Percentiles rank a stretch among this genome's conserved stretches.
These are phyloP conservation scores for Pogonophryne albipinna DNA, from an alignment of 2,797 vertebrate genomes.

Conservation along the genomic window DNA sequence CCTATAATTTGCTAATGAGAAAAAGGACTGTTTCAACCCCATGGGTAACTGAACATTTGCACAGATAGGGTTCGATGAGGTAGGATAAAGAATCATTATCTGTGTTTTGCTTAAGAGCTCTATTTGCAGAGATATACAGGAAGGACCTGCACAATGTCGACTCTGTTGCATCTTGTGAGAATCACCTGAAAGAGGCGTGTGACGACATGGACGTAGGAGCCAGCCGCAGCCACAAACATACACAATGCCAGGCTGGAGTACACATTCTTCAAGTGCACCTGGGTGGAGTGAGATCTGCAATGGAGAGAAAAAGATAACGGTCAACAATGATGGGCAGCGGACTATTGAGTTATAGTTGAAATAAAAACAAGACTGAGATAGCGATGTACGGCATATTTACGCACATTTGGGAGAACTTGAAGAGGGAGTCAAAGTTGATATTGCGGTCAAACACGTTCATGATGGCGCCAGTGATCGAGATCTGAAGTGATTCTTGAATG, in stretches of 20 bases:
- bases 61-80: neutral
- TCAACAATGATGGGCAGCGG: neutral
- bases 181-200: conserved; percentile 92
- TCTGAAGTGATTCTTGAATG: conserved; percentile 26
- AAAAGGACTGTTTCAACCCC: neutral
- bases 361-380: too few relatives aligned
- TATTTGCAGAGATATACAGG: neutral
- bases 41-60: neutral
- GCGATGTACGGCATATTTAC: conserved; percentile 27
- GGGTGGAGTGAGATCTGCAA: conserved; percentile 90
- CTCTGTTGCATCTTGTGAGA: neutral
- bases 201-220: conserved; percentile 92
- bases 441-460: conserved; percentile 85
- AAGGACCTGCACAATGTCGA: neutral
- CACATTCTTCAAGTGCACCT: conserved; percentile 96
- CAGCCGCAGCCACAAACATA: conserved; percentile 92
- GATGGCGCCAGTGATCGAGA: conserved; percentile 51
- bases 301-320: neutral
- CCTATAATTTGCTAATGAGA: too few relatives aligned
- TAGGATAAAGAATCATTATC: neutral
- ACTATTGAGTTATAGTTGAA: neutral
- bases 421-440: conserved; percentile 81
- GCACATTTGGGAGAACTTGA: conserved; percentile 84
- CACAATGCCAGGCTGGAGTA: conserved; percentile 94
- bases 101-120: neutral